Base-by-base conservation (phyloP, 2,797 vertebrate species). In the Gallinago stenura region DNA sequence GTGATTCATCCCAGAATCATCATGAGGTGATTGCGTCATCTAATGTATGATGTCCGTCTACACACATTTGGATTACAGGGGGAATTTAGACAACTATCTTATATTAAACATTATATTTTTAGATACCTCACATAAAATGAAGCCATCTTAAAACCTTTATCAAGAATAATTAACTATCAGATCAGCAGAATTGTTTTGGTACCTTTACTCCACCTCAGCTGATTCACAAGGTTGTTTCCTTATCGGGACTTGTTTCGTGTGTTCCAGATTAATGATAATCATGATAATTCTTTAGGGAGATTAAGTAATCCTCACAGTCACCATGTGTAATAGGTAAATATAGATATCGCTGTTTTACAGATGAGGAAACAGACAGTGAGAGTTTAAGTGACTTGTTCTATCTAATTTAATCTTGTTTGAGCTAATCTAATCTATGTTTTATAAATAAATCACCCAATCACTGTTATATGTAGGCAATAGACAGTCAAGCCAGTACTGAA, bases 371-470 rank as follows among this genome's bases (percentile, higher is more conserved):
- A 96, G 82, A 71, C 94, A 91, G 90, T 81, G 90, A 94, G 75
- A 96, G 92, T 96, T 91, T 94, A 86, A 95, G 85, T 95, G 96
- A 94, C 35, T 96, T 87, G 86, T 73, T 93, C 76, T 96, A 96
- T 96, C 94, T 94, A 94, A 93, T 95, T 95, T 92, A 75, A 95
- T 97, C 96, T 96, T 97, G 94, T 93, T 87, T 94, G 79, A 89
- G 92, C 89, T 96, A 96, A 96, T 96, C 96, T 96, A 93, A 96
- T 95, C 93, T 96, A 83, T 95, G 93, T 90, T 95, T 97, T 96
- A 95, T 82, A 97, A 96, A 97, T 95, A 97, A 95, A 94, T 87
- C 93, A 91, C 77, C 77, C 84, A 83, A 83, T 96, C 89, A 95
- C 48, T 93, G 61, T 85, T 89, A 95, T 96, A 94, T 81, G 64